A percentile compares a stretch with the other conserved stretches of the same genome.
These are phyloP conservation scores for Manacus vitellinus DNA, from an alignment of 2,113 vertebrate genomes.

Conservation along the genomic window DNA sequence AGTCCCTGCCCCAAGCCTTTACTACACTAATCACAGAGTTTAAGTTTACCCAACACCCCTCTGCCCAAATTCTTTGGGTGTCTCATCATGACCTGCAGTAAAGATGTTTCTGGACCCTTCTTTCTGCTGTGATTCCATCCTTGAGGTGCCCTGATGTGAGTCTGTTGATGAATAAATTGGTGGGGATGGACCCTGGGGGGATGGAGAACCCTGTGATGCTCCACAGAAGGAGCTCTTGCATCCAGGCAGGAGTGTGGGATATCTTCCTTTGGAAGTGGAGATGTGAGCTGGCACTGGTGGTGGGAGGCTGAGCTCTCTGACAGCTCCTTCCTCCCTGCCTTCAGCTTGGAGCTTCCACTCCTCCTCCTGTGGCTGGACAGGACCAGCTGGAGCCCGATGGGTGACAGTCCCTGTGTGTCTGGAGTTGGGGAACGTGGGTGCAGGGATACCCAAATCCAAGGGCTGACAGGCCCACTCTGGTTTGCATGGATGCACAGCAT, in stretches of 20 bases:
- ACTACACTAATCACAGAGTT: neutral
- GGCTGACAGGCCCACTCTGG: fast-evolving
- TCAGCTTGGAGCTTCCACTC: neutral
- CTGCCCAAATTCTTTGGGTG: neutral
- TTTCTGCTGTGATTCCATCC: neutral
- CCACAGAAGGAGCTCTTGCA: neutral
- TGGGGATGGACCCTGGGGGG: neutral
- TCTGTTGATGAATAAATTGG: neutral
- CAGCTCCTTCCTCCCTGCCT: neutral
- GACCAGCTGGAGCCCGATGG: neutral
- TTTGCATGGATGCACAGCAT: neutral
- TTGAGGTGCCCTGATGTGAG: neutral
- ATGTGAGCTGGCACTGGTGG: neutral
- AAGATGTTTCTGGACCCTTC: neutral
- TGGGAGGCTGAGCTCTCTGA: neutral
- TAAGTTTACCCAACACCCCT: neutral
- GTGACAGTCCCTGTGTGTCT: neutral
- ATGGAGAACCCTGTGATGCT: neutral
- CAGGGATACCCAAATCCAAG: neutral
- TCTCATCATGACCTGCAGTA: neutral
- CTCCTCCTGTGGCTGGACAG: neutral
- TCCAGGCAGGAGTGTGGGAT: neutral
- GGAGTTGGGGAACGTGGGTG: neutral
- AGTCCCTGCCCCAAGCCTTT: neutral
- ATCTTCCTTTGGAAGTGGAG: neutral